Conservation (phyloP, 1,140 invertebrate species). For the Ips nitidus region DNA sequence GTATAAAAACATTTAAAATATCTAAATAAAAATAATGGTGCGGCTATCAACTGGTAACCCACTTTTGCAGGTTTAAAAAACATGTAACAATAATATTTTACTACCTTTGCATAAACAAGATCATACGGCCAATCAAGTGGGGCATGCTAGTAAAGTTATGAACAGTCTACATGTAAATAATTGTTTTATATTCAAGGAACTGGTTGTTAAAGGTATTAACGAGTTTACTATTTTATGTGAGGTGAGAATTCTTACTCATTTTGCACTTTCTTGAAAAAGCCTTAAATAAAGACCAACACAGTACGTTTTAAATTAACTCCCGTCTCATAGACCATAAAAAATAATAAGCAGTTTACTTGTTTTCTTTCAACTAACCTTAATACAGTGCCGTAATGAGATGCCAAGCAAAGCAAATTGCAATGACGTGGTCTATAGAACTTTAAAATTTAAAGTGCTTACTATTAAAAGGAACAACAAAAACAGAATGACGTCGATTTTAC, state of each 20-base stretch:
- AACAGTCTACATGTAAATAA: neutral
- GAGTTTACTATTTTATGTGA: no score
- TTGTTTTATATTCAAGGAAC: neutral
- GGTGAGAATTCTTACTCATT: no score
- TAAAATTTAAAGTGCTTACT: neutral
- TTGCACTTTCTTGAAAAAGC: neutral
- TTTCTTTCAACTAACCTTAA: neutral
- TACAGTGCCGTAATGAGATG: neutral
- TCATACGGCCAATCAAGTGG: neutral
- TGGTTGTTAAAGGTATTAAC: neutral
- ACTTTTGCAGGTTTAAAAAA: constrained; percentile 7
- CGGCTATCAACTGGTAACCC: constrained; percentile 8
- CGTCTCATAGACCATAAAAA: neutral
- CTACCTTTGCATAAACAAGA: constrained; percentile 1
- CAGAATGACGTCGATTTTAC: neutral
- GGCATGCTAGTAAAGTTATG: neutral
- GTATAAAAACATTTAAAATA: neutral
- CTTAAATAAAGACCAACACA: neutral
- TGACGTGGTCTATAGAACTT: neutral
- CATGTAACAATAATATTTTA: constrained; percentile 11
- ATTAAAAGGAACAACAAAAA: neutral
- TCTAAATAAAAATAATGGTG: constrained; percentile 3
- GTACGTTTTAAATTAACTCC: no score
- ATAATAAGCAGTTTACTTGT: neutral
- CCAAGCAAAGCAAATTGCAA: no score